These are phyloP conservation scores for Cryptoblepharus egeriae DNA, from an alignment of 2,797 vertebrate genomes.

Conservation along the genomic window DNA sequence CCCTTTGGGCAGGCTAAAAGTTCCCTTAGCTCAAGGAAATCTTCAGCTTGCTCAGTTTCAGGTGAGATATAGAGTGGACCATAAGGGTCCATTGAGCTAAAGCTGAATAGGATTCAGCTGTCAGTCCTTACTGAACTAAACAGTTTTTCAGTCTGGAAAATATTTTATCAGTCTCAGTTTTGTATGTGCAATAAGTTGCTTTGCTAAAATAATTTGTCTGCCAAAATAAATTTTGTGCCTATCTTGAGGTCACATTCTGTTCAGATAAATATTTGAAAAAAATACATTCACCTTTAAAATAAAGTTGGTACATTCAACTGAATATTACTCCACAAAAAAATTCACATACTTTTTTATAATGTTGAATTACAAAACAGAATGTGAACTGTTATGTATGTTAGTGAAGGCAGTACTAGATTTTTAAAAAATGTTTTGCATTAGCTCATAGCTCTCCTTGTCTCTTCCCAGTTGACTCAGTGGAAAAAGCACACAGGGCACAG, in stretches of 20 bases:
- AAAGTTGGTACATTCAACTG: neutral
- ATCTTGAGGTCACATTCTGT: neutral
- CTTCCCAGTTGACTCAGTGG: constrained; percentile 55
- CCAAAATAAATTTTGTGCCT: constrained; percentile 20
- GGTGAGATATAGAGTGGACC: too few relatives aligned
- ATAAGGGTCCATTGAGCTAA: too few relatives aligned
- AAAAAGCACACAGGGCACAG: constrained; percentile 61
- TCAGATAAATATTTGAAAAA: neutral
- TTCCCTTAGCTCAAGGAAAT: too few relatives aligned
- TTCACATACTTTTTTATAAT: neutral
- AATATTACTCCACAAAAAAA: neutral
- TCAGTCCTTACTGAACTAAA: too few relatives aligned
- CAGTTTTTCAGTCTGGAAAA: too few relatives aligned
- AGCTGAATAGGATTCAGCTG: too few relatives aligned
- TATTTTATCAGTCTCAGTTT: too few relatives aligned
- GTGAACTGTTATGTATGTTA: constrained; percentile 51
- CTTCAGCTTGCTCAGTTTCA: too few relatives aligned
- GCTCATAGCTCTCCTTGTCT: constrained; percentile 42
- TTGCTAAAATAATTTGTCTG: neutral
- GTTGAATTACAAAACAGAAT: neutral
- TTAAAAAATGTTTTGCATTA: constrained; percentile 26
- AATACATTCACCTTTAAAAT: neutral
- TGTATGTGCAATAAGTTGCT: neutral
- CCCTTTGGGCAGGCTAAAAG: too few relatives aligned
- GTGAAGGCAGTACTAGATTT: neutral